Percentiles rank a stretch among this genome's conserved stretches.
phyloP scores from a whole-genome alignment of 2,797 vertebrate species.

The Spatula clypeata region DNA sequence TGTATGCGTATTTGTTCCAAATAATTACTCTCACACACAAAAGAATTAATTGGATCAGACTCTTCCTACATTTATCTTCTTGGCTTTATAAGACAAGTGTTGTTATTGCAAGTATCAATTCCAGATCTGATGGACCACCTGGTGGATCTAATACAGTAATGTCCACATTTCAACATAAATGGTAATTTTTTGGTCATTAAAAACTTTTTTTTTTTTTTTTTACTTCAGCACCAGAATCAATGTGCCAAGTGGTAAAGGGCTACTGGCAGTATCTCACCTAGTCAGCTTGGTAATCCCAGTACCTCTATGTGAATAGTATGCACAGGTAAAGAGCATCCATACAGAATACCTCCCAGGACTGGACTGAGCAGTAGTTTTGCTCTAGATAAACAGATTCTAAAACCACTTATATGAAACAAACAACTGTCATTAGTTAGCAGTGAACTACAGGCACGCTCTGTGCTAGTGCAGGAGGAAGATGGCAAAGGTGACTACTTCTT shows the following conservation, averaged over 20 bases:
- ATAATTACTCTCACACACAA: background rate
- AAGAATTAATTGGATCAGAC: background rate
- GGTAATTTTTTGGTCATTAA: background rate
- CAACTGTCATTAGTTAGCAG: background rate
- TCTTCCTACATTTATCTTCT: background rate
- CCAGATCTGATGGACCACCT: background rate
- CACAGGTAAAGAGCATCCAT: background rate
- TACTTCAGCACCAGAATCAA: background rate
- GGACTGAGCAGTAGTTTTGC: background rate
- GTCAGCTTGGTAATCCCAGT: background rate
- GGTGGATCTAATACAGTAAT: background rate
- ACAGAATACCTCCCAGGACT: background rate
- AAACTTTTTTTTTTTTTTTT: accelerated
- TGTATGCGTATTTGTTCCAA: background rate
- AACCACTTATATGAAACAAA: background rate
- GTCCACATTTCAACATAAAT: background rate
- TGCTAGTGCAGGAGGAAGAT: background rate
- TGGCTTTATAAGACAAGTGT: background rate
- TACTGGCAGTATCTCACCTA: background rate
- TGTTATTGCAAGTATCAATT: background rate
- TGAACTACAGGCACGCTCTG: background rate
- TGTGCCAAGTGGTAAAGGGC: background rate
- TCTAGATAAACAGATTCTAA: background rate
- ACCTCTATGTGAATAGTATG: background rate
- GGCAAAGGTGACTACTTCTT: background rate